Evolutionary conservation across 2,113 vertebrate species (phyloP).

Genomic region (Columbina picui): DNA sequence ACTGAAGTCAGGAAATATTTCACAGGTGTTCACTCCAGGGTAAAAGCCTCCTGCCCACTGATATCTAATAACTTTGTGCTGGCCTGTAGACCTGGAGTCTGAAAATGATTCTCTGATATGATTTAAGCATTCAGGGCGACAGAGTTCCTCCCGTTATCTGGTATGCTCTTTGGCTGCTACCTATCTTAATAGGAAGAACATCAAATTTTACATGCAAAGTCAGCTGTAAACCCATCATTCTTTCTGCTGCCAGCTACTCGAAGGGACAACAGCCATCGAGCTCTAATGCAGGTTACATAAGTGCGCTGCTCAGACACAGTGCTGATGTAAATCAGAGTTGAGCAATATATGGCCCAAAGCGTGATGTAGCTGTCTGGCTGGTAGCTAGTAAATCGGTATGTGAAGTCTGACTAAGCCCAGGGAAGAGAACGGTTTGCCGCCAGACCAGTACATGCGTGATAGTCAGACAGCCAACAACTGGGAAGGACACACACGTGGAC

Average conservation of each 20-base stretch:
- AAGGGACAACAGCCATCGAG: neutral
- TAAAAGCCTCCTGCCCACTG: neutral
- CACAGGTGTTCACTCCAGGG: neutral
- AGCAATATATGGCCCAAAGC: neutral
- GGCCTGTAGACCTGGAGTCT: neutral
- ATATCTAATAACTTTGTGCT: neutral
- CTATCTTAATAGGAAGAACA: neutral
- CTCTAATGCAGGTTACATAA: neutral
- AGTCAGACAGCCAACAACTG: neutral
- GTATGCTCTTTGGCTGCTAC: neutral
- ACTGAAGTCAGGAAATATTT: neutral
- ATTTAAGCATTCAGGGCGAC: neutral
- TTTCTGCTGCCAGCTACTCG: neutral
- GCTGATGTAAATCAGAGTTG: neutral
- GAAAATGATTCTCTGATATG: neutral
- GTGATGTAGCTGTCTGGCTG: neutral
- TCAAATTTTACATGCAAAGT: neutral
- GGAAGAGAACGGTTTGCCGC: neutral
- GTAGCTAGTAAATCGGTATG: neutral
- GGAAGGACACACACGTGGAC: accelerated
- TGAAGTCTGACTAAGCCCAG: neutral
- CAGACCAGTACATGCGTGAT: neutral
- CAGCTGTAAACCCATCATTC: neutral
- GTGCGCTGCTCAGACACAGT: neutral
- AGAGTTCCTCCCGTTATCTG: neutral